phyloP scores from a whole-genome alignment of 2,113 vertebrate species.

The Aplodontia rufa region DNA sequence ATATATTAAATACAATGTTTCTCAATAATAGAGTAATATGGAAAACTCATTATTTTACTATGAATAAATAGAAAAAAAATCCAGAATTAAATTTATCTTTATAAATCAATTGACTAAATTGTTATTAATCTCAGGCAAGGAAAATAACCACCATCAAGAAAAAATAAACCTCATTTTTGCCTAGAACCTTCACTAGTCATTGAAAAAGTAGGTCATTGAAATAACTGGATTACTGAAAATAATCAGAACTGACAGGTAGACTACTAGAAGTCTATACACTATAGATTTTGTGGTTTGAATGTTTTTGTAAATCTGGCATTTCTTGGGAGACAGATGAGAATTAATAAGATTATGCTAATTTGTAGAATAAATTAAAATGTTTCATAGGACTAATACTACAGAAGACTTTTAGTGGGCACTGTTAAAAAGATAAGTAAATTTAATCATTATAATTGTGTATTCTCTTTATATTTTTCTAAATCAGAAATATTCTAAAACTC shows the following conservation, averaged over 20 bases:
- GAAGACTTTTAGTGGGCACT: neutral
- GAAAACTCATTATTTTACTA: neutral
- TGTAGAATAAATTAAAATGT: conserved; percentile 51
- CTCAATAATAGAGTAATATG: neutral
- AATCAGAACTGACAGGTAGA: conserved; percentile 84
- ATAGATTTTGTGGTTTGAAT: conserved; percentile 55
- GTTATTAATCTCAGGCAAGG: conserved; percentile 23
- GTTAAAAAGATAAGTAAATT: neutral
- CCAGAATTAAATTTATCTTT: conserved; percentile 23
- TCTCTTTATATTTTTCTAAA: conserved; percentile 6
- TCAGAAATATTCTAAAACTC: conserved; percentile 10
- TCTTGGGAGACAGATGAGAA: conserved; percentile 65
- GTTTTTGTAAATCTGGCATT: conserved; percentile 72
- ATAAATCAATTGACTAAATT: conserved; percentile 44
- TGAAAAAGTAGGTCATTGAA: conserved; percentile 86
- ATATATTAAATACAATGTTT: neutral
- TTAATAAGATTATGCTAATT: conserved; percentile 63
- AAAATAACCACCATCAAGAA: conserved; percentile 61
- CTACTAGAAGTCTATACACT: conserved; percentile 74
- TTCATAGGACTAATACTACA: neutral
- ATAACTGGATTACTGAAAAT: conserved; percentile 83
- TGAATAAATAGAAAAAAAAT: neutral
- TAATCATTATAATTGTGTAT: neutral
- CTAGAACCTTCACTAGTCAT: conserved; percentile 74
- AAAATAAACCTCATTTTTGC: conserved; percentile 74